Percentiles rank a stretch among this genome's conserved stretches.
Conservation (phyloP, 2,113 vertebrate genomes). For the Gymnobelideus leadbeateri region DNA sequence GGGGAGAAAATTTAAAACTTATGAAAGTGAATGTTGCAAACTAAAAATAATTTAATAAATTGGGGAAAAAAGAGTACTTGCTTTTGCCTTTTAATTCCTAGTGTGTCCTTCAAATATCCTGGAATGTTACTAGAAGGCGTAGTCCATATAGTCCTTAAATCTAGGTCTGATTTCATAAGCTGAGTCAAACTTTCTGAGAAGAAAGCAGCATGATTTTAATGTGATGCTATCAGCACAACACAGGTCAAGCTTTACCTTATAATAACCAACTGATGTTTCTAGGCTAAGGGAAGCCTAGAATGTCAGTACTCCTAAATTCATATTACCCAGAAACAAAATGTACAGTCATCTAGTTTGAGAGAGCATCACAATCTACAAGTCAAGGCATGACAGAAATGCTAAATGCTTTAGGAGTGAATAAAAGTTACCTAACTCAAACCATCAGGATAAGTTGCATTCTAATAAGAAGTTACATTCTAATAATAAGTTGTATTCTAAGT, state of each 20-base stretch:
- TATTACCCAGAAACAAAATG: neutral
- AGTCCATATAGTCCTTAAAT: conserved; percentile 63
- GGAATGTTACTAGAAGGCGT: conserved; percentile 78
- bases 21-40: no score
- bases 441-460: neutral
- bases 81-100: conserved; percentile 87
- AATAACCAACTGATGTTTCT: neutral
- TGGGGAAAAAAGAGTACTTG: conserved; percentile 78
- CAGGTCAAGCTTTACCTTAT: neutral
- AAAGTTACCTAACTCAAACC: neutral
- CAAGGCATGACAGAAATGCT: neutral
- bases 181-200: conserved; percentile 80
- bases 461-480: no score
- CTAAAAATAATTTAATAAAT: no score
- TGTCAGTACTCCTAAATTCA: neutral
- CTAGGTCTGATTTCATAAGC: conserved; percentile 80
- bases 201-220: conserved; percentile 22
- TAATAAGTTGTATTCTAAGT: neutral
- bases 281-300: neutral
- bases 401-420: neutral
- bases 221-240: neutral
- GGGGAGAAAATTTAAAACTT: no score
- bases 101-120: conserved; percentile 88
- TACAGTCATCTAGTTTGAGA: neutral
- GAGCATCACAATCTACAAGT: neutral